phyloP scores from a whole-genome alignment of 2,888 invertebrate species.

The Azorinus chamasolen region DNA sequence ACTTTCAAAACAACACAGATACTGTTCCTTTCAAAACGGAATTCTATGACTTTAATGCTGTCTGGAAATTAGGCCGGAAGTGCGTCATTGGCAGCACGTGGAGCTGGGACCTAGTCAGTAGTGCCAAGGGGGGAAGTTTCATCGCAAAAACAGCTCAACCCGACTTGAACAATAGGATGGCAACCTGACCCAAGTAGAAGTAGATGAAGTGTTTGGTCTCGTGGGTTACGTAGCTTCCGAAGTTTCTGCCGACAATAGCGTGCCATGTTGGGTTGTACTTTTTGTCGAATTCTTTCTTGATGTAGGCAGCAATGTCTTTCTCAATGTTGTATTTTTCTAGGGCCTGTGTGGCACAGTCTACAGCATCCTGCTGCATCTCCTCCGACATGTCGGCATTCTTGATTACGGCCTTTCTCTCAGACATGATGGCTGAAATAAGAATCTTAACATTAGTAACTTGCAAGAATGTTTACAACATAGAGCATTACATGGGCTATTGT shows the following conservation, averaged over 20 bases:
- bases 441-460: no score
- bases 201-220: constrained; percentile 99
- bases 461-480: no score
- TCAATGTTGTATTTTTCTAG: constrained; percentile 99
- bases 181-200: constrained; percentile 99
- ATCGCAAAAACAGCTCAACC: constrained; percentile 90
- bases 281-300: constrained; percentile 99
- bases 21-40: no score
- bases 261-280: constrained; percentile 99
- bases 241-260: constrained; percentile 99
- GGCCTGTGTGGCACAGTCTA: constrained; percentile 99
- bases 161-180: constrained; percentile 99
- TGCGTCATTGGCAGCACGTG: no score
- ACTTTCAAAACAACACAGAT: no score
- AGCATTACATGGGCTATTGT: no score
- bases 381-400: constrained; percentile 99
- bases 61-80: no score
- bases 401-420: constrained; percentile 95
- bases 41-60: no score
- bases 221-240: constrained; percentile 99
- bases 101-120: no score
- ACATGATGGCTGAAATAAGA: no score
- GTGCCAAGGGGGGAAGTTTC: no score
- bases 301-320: constrained; percentile 99
- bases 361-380: constrained; percentile 99